Evolutionary conservation across 2,113 vertebrate species (phyloP).

Genomic region (Colius striatus): DNA sequence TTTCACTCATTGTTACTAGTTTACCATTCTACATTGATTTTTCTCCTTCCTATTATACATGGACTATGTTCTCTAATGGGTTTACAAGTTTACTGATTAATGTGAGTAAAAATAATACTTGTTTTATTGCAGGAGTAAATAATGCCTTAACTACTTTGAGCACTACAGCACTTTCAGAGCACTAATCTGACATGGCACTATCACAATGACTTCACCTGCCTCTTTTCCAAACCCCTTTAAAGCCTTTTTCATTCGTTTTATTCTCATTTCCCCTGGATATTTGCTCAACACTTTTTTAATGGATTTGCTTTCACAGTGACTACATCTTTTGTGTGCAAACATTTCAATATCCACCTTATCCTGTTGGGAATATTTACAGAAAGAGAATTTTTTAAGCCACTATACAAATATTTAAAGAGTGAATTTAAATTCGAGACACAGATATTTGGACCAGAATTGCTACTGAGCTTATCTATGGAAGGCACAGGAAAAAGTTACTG

Average conservation of each 20-base stretch:
- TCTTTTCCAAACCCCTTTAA: constrained; percentile 20
- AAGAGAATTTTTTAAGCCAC: constrained; percentile 42
- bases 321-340: constrained; percentile 59
- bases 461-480: neutral
- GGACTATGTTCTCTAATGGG: constrained; percentile 11
- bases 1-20: constrained; percentile 38
- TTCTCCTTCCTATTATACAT: constrained; percentile 34
- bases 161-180: constrained; percentile 5
- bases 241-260: neutral
- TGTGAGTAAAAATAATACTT: constrained; percentile 32
- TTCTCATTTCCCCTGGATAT: constrained; percentile 59
- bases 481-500: neutral
- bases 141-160: constrained; percentile 20
- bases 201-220: constrained; percentile 55
- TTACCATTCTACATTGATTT: constrained; percentile 43
- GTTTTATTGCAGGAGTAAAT: constrained; percentile 27
- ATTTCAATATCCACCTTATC: constrained; percentile 50
- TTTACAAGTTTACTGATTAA: constrained; percentile 59
- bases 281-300: constrained; percentile 51
- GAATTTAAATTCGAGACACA: constrained; percentile 41
- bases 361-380: constrained; percentile 53
- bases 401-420: constrained; percentile 34
- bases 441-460: neutral
- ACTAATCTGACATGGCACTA: constrained; percentile 59
- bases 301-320: constrained; percentile 51